phyloP scores from a whole-genome alignment of 2,113 vertebrate genomes.

The Papio anubis region DNA sequence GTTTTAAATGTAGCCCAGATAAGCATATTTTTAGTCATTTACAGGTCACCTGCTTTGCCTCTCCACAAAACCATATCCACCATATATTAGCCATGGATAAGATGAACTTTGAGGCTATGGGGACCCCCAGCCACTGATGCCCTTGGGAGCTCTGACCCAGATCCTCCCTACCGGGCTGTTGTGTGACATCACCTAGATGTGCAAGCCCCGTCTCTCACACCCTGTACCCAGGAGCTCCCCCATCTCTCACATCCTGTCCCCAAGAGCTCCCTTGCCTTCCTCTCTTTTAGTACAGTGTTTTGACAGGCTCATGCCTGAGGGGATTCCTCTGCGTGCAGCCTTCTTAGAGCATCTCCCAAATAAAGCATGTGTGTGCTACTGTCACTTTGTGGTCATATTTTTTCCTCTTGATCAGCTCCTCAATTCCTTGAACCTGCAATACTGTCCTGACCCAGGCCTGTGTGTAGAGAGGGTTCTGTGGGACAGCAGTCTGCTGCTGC shows the following conservation, averaged over 20 bases:
- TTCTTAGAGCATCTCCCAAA: not conserved
- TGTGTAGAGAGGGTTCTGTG: not conserved
- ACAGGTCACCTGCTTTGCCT: not conserved
- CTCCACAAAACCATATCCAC: not conserved
- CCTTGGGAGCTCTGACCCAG: not conserved
- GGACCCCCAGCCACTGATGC: not conserved
- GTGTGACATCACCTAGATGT: not conserved
- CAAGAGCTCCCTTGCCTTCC: too few species aligned
- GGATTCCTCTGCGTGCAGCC: not conserved
- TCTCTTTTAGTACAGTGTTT: not conserved
- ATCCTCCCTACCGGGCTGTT: not conserved
- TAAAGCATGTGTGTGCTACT: not conserved
- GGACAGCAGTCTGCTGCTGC: not conserved
- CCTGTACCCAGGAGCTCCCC: too few species aligned
- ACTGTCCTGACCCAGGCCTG: not conserved
- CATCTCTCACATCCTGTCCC: not conserved
- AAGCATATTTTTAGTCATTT: not conserved
- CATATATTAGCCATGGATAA: not conserved
- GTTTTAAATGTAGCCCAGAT: not conserved
- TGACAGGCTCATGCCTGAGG: not conserved
- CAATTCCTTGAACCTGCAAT: not conserved
- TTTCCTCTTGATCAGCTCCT: not conserved
- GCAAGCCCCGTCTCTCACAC: not conserved
- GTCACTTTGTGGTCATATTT: not conserved
- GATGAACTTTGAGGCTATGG: not conserved